These are phyloP conservation scores for Bubo blakistoni DNA, from an alignment of 2,113 vertebrate species.

Conservation along the genomic window DNA sequence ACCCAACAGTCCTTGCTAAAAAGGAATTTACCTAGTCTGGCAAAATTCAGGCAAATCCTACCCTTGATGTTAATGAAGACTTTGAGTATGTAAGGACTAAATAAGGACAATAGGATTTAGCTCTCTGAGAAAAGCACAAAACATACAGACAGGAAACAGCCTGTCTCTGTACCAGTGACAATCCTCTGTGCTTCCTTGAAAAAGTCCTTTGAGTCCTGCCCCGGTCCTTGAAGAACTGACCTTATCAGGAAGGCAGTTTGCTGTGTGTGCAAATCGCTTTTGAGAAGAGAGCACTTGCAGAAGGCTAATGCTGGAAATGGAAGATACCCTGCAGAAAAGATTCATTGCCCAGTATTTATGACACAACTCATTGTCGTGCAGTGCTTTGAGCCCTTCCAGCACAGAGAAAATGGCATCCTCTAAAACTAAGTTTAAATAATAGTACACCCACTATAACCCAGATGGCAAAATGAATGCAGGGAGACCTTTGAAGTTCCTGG, in stretches of 20 bases:
- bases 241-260: constrained; percentile 40
- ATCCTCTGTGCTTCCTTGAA: constrained; percentile 43
- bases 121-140: not conserved
- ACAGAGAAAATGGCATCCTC: not conserved
- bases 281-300: not conserved
- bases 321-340: not conserved
- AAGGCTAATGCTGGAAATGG: not conserved
- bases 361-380: not conserved
- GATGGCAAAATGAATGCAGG: not conserved
- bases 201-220: constrained; percentile 43
- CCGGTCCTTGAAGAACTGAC: constrained; percentile 31
- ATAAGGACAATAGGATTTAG: not conserved
- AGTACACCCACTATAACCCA: not conserved
- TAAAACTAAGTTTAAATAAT: not conserved
- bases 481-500: not conserved
- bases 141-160: constrained; percentile 39
- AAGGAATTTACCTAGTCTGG: not conserved
- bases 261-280: not conserved
- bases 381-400: not conserved
- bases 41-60: not conserved
- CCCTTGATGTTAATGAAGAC: not conserved
- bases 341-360: not conserved
- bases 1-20: not conserved
- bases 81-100: not conserved
- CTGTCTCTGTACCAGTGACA: not conserved